These are phyloP conservation scores for Magallana nippona DNA, from an alignment of 2,888 invertebrate genomes.

Conservation along the genomic window DNA sequence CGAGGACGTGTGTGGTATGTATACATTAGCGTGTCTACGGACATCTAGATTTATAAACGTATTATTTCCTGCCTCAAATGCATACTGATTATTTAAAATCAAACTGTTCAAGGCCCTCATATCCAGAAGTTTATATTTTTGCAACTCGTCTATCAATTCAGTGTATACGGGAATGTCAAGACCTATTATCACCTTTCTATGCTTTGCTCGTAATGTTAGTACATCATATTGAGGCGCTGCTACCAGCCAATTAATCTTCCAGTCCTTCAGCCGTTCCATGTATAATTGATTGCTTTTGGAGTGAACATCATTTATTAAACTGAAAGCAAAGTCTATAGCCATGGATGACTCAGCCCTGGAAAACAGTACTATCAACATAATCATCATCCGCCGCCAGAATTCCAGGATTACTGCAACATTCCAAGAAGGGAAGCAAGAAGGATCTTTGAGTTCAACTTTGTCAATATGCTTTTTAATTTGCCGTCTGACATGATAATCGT, in stretches of 20 bases:
- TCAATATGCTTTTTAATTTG: neutral
- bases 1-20: neutral
- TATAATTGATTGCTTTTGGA: neutral
- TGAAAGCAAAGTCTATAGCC: neutral
- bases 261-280: neutral
- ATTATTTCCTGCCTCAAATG: neutral
- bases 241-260: neutral
- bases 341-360: neutral
- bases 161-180: neutral
- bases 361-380: neutral
- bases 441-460: neutral
- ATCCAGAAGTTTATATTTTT: neutral
- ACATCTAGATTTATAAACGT: neutral
- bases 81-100: neutral
- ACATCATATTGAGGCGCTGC: neutral
- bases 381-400: constrained; percentile 14
- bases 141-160: neutral
- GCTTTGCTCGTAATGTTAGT: neutral
- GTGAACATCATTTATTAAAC: neutral
- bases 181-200: neutral
- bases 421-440: neutral
- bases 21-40: neutral
- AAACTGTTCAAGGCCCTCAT: neutral
- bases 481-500: neutral
- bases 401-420: neutral